Base-by-base conservation (phyloP, 2,113 vertebrate genomes). In the Hepsetus odoe region DNA sequence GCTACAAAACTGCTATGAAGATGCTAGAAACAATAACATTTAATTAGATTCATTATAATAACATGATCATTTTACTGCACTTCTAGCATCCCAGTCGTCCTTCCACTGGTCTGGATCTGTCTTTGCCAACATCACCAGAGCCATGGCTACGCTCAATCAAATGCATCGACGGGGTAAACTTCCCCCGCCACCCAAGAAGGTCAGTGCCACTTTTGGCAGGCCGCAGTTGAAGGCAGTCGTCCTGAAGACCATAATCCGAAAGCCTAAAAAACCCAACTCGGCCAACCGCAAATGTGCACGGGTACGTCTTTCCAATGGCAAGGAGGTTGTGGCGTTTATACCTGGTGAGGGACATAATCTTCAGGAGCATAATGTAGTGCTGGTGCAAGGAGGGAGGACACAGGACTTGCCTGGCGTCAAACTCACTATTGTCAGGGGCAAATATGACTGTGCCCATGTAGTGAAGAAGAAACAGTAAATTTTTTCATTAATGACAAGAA, bases 251-350 rank as follows among this genome's bases (percentile, higher is more conserved):
- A 90, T 98, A 77, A 95, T 91, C 83, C 93, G 95, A 0, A 98
- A 98, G 20, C 97, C 97, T 58, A 98, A 98, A 88, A 98, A 98
- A 42, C 97, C 97, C 49, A 98, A 98, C 90, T 98, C 96, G 0
- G 96, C 97, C 6, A 98, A 98, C 89, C 92, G 96, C 20, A 98
- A 97, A 71, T 98, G 97, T 7, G 95, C 92, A 1, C 92, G 93
- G 0, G 94, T 98, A 22, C 92, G 95, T 0, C 93, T 98, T 8
- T 96, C 95, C 81, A 95, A 90, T 0, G 96, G 97, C n/a, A 92
- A 85, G 0, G 96, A 98, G 83, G 95, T 83, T 0, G 87, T 97
- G 2, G 94, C 83, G 72, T 98, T 94, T 82, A 94, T 98, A 59
- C 97, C 96, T 0, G 95, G 97, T 0, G 97, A 98, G 76, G 97